These are phyloP conservation scores for Chaenodraco wilsoni DNA, from an alignment of 2,797 vertebrate genomes.

Conservation along the genomic window DNA sequence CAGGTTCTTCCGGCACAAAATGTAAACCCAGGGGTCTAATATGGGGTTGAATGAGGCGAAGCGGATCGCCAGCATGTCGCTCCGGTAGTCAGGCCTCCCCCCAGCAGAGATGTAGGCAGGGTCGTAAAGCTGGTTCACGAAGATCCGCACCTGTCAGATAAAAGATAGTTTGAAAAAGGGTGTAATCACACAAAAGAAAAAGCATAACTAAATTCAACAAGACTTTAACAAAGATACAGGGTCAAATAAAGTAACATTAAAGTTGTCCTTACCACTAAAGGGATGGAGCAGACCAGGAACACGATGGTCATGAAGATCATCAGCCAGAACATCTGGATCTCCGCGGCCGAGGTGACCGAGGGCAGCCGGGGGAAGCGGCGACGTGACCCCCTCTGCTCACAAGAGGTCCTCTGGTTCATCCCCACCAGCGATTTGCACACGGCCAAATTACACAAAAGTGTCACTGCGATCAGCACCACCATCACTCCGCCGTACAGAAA, in stretches of 20 bases:
- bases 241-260: too few relatives aligned
- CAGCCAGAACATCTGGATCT: constrained; percentile 88
- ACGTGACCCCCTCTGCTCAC: constrained; percentile 72
- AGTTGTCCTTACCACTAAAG: constrained; percentile 81
- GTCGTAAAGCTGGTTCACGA: constrained; percentile 84
- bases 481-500: constrained; percentile 85
- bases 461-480: constrained; percentile 81
- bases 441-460: constrained; percentile 83
- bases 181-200: neutral
- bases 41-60: constrained; percentile 89
- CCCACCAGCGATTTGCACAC: constrained; percentile 84
- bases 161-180: neutral
- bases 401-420: constrained; percentile 82
- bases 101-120: constrained; percentile 80
- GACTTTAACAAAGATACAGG: neutral
- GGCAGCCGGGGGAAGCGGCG: constrained; percentile 80
- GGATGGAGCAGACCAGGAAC: constrained; percentile 86
- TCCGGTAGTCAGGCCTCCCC: constrained; percentile 74
- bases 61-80: constrained; percentile 84
- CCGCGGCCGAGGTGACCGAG: constrained; percentile 81
- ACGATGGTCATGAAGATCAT: constrained; percentile 86
- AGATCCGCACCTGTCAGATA: constrained; percentile 82
- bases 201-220: neutral
- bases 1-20: constrained; percentile 85
- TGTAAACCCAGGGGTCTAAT: constrained; percentile 88